Evolutionary conservation across 1,140 invertebrate species (phyloP).

Genomic region (Leptestheria dahalacensis): DNA sequence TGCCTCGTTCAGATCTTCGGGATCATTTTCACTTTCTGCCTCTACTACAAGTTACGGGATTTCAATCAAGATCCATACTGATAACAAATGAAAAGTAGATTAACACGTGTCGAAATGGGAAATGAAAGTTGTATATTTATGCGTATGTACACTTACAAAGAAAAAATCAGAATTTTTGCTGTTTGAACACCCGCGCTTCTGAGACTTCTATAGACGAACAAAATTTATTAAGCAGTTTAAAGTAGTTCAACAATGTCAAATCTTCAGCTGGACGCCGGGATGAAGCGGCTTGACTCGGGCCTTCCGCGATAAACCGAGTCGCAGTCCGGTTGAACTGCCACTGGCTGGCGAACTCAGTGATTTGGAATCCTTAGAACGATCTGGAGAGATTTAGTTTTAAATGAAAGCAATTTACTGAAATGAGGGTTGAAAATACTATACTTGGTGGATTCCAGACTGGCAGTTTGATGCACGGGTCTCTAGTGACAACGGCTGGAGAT

Average conservation of each 20-base stretch:
- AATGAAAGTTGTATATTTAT: no score
- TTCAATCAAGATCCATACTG: slow-evolving; percentile 11
- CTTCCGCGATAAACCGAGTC: not conserved
- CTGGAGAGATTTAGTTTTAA: not conserved
- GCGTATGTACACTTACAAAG: no score
- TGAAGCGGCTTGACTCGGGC: not conserved
- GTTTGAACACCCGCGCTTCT: no score
- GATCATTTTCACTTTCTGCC: slow-evolving; percentile 9
- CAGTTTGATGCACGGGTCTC: not conserved
- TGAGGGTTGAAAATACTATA: not conserved
- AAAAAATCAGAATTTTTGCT: no score
- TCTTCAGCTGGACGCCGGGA: not conserved
- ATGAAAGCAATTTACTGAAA: no score
- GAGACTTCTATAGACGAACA: not conserved
- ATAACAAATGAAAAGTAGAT: no score
- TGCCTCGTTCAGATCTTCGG: slow-evolving; percentile 46
- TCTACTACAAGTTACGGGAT: slow-evolving; percentile 9
- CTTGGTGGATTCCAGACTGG: not conserved
- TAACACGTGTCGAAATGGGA: no score
- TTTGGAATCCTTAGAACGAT: not conserved
- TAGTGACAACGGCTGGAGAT: not conserved
- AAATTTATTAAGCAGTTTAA: not conserved
- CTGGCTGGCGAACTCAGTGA: not conserved
- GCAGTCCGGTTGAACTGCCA: not conserved
- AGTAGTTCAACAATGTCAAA: not conserved